Evolutionary conservation across 2,797 vertebrate genomes (phyloP), one percentile per base, ranked within the genome.

Genomic region (Lophura swinhoii): DNA sequence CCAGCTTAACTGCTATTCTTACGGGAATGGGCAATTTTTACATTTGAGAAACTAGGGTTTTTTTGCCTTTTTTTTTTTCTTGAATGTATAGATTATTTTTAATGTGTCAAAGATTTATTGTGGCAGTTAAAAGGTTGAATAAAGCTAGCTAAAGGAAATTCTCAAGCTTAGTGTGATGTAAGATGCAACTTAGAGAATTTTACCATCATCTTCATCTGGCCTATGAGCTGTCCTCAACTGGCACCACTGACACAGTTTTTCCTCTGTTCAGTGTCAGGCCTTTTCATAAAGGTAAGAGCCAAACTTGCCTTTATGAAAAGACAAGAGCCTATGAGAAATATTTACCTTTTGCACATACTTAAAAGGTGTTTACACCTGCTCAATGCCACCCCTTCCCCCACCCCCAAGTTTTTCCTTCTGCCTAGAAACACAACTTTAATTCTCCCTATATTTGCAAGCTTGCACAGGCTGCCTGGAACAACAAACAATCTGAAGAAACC

Each of bases 1-100:
- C 96, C 97, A 95, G 95, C 84, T 94, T 85, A 96, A 92, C 91
- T 91, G 84, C 70, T 91, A 86, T 96, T 96, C 91, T 94, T 94
- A 90, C 8, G 94, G 93, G 94, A 95, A 95, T 6, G 80, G 91
- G 88, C 76, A 85, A 95, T 70, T 91, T 90, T 39, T 91, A 77
- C 41, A 82, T 94, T 96, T 93, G 90, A 96, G 87, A 55, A 51
- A 90, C 0, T 21, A 91, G 55, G 77, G 59, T 53, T 80, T 88
- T 55, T 90, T 90, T 55, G 81, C 71, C 56, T 80, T 88, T 55
- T 93, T 89, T 90, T 80, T 84, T 46, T 88, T 87, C 88, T 62
- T 78, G 68, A 73, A 60, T 80, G 76, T 93, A 94, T 94, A 86
- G 91, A 92, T 96, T 95, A 96, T 90, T 96, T 92, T 97, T 84